Conservation (phyloP, 2,888 invertebrate genomes). For the Latrodectus hesperus region DNA sequence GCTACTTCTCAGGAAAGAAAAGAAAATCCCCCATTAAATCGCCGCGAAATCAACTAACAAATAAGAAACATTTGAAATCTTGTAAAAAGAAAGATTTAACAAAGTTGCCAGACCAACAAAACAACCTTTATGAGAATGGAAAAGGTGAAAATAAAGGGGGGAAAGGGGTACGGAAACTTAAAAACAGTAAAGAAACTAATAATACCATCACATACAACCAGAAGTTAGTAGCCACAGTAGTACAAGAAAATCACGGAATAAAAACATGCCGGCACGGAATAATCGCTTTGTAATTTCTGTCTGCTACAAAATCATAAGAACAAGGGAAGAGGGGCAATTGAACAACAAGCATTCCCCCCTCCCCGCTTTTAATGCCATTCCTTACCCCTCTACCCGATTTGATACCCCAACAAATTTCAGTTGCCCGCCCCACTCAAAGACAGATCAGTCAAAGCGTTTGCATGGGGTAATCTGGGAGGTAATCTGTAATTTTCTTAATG, state of each 20-base stretch:
- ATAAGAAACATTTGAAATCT: too few relatives aligned
- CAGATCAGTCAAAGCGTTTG: conserved; percentile 69
- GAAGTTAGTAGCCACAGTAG: conserved; percentile 37
- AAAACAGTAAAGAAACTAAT: conserved; percentile 3
- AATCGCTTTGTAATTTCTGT: conserved; percentile 56
- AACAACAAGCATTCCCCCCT: conserved; percentile 18
- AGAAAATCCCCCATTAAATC: too few relatives aligned
- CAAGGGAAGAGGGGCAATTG: background rate
- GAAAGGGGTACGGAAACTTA: background rate
- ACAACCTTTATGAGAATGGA: background rate
- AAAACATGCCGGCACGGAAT: conserved; percentile 48
- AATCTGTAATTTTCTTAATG: conserved; percentile 69
- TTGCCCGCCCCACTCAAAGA: conserved; percentile 62
- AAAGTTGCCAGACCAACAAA: too few relatives aligned
- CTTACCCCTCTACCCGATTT: conserved; percentile 53
- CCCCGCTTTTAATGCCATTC: conserved; percentile 49
- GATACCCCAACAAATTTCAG: conserved; percentile 61
- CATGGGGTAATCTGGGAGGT: conserved; percentile 64
- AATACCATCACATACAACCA: background rate
- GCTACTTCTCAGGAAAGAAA: too few relatives aligned
- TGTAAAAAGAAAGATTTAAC: too few relatives aligned
- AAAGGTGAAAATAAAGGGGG: background rate
- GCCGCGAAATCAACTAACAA: too few relatives aligned
- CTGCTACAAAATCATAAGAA: conserved; percentile 53
- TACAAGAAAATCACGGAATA: conserved; percentile 43